These are phyloP conservation scores for Hiodon tergisus DNA, from an alignment of 2,113 vertebrate species.

Conservation along the genomic window DNA sequence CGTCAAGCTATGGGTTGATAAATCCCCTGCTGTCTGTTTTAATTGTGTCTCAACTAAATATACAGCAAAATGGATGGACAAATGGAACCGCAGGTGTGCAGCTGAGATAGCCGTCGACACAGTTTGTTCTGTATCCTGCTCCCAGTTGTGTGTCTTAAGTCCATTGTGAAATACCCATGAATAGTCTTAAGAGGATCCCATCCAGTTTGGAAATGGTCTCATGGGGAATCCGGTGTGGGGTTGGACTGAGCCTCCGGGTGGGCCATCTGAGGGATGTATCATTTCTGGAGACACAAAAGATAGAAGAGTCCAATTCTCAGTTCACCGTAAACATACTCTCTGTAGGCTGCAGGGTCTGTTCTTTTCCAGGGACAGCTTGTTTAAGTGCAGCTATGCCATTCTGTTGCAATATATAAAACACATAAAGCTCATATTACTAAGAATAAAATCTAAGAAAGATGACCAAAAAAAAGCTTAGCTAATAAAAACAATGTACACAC, in stretches of 20 bases:
- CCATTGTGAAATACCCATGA: too few species aligned
- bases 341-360: too few species aligned
- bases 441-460: too few species aligned
- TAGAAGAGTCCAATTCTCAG: not conserved
- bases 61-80: not conserved
- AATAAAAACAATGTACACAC: too few species aligned
- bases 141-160: not conserved
- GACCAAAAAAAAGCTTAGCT: too few species aligned
- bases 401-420: too few species aligned
- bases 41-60: conserved; percentile 2
- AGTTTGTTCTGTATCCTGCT: not conserved
- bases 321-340: not conserved
- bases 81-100: not conserved
- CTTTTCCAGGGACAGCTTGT: too few species aligned
- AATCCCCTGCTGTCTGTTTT: conserved; percentile 9
- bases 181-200: too few species aligned
- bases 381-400: too few species aligned
- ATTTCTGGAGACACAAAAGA: not conserved
- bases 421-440: too few species aligned
- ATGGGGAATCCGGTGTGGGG: not conserved
- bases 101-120: not conserved
- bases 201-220: not conserved
- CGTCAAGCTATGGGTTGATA: not conserved
- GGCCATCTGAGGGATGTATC: not conserved
- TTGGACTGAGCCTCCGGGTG: not conserved